Percentiles rank a stretch among this genome's conserved stretches.
These are phyloP conservation scores for Podarcis raffonei DNA, from an alignment of 2,113 vertebrate genomes.

Conservation along the genomic window DNA sequence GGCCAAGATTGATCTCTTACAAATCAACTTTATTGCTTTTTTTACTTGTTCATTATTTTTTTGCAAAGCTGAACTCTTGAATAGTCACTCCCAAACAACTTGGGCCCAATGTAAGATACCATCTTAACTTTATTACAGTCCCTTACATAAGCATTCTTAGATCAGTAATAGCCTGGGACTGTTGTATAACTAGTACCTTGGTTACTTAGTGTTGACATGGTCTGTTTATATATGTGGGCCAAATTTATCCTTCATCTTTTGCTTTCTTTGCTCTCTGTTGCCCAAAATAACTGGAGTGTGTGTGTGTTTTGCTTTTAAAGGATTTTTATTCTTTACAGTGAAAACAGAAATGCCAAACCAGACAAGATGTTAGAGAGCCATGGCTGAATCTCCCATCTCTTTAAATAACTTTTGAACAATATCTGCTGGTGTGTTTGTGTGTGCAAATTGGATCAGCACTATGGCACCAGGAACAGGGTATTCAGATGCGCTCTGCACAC, in stretches of 20 bases:
- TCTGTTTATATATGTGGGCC: conserved; percentile 14
- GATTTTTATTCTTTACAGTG: neutral
- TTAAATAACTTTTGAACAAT: neutral
- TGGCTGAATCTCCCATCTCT: neutral
- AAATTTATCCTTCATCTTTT: neutral
- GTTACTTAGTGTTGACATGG: conserved; percentile 9
- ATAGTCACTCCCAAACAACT: neutral
- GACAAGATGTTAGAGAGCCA: too few species aligned
- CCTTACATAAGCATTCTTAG: neutral
- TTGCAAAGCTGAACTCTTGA: neutral
- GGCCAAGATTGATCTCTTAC: neutral
- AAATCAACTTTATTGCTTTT: neutral
- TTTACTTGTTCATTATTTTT: neutral
- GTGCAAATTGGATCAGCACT: neutral
- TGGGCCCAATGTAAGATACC: neutral
- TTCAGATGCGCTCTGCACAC: neutral
- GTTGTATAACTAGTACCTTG: conserved; percentile 21
- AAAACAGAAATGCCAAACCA: neutral
- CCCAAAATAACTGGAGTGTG: neutral
- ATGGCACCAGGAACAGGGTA: neutral
- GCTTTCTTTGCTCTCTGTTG: neutral
- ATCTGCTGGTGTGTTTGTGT: neutral
- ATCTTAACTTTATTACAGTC: conserved; percentile 11
- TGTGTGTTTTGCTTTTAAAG: neutral
- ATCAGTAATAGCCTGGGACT: neutral